Base-by-base conservation (phyloP, 1,140 invertebrate species). In the Cotesia vestalis region DNA sequence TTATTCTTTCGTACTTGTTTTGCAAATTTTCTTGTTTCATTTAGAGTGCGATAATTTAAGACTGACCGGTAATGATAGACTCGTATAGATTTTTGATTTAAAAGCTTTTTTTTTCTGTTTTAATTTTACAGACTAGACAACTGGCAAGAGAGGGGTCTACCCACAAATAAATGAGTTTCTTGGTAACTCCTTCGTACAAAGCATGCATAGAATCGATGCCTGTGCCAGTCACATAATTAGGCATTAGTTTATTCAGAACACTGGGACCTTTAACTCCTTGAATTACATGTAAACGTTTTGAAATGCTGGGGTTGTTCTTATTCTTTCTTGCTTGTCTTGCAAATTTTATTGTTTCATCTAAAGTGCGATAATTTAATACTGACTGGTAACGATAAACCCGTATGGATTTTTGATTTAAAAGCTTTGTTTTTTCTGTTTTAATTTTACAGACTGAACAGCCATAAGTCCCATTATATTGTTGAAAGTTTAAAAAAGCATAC, bases 181-280 rank as follows among this genome's bases (percentile, higher is more conserved):
- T 68, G 17, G 17, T 51, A 34, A 68, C 66, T 55, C 66, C 52
- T 55, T 59, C 66, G 12, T 55, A 53, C 3, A 68, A 17, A 5
- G 51, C 66, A 52, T 68, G 66, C 66, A 68, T 68, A 3, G 51
- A 59, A 55, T 68, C 66, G 5, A 68, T 36, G 3, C 35, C 69
- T 46, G 38, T 69, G 0, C 72, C 57, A 5, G 4, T 59, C 2
- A 75, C 66, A 51, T 60, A 73, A 40, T 75, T 60, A 11, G 38
- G 53, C 64, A 73, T 61, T 14, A 75, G 57, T 68, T 70, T 76
- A 52, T 20, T 17, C 14, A 72, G 4, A 35, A 55, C 38, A 17
- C 53, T 51, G 6, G 63, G 64, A 35, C 63, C 63, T 66, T 75
- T 72, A 12, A 73, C 67, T 9, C 63, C 71, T 40, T 46, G n/a